Conservation (phyloP, 2,797 vertebrate species). For the Meda fulgida region DNA sequence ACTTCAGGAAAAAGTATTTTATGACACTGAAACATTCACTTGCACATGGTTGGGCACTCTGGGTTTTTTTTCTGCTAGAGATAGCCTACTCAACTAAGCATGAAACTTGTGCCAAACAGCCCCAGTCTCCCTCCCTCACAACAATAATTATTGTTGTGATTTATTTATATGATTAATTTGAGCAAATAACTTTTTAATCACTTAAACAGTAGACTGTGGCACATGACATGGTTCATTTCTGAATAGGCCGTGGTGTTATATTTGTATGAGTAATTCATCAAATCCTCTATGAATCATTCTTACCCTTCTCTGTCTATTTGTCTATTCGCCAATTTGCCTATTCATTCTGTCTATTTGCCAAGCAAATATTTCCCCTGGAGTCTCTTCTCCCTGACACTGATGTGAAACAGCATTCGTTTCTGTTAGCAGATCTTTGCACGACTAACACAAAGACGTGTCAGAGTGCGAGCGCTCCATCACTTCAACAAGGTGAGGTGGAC, state of each 20-base stretch:
- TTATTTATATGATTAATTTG: neutral
- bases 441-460: neutral
- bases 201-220: neutral
- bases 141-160: neutral
- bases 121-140: too few species aligned
- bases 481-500: neutral
- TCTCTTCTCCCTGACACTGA: neutral
- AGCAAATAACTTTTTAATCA: neutral
- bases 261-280: neutral
- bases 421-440: neutral
- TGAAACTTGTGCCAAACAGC: too few species aligned
- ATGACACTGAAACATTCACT: too few species aligned
- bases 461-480: neutral
- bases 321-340: too few species aligned
- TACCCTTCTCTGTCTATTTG: neutral
- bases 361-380: neutral
- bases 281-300: neutral
- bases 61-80: too few species aligned
- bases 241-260: neutral
- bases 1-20: too few species aligned
- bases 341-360: neutral
- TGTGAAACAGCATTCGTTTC: neutral
- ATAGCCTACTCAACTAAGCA: too few species aligned
- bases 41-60: too few species aligned
- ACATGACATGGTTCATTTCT: neutral